Conservation (phyloP, 1,140 invertebrate genomes). For the Pseudomyrmex gracilis region DNA sequence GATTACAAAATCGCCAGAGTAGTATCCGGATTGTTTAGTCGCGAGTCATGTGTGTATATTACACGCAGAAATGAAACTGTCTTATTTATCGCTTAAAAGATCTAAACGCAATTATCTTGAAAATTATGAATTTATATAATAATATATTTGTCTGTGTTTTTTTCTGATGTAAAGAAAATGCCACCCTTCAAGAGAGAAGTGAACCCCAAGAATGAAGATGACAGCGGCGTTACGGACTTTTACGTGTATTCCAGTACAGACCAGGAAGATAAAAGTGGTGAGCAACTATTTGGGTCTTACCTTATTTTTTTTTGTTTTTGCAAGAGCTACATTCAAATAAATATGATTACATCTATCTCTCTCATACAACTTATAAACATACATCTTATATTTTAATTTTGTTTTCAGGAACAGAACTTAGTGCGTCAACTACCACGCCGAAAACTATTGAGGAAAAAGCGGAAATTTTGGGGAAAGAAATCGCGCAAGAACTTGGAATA, state of each 20-base stretch:
- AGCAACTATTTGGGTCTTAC: no score
- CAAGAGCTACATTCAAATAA: no score
- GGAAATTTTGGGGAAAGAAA: slow-evolving; percentile 84
- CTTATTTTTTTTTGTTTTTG: no score
- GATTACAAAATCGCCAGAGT: slow-evolving; percentile 47
- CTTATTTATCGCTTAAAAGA: neutral
- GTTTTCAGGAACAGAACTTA: slow-evolving; percentile 64
- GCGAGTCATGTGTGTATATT: neutral
- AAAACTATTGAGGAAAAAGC: slow-evolving; percentile 80
- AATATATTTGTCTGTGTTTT: neutral
- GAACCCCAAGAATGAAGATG: no score
- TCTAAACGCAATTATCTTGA: neutral
- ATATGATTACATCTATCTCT: neutral
- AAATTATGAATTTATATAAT: neutral
- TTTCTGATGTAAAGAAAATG: no score
- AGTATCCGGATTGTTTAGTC: neutral
- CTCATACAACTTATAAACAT: neutral
- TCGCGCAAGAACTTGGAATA: slow-evolving; percentile 88
- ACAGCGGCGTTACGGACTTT: no score
- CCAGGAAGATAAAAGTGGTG: no score
- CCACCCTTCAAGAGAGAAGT: no score
- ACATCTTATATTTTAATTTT: neutral
- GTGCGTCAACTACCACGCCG: no score
- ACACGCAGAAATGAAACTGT: slow-evolving; percentile 7
- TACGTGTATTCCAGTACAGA: no score